A percentile compares a stretch with the other conserved stretches of the same genome.
phyloP scores from a whole-genome alignment of 2,113 vertebrate species.

The Cheirogaleus medius region DNA sequence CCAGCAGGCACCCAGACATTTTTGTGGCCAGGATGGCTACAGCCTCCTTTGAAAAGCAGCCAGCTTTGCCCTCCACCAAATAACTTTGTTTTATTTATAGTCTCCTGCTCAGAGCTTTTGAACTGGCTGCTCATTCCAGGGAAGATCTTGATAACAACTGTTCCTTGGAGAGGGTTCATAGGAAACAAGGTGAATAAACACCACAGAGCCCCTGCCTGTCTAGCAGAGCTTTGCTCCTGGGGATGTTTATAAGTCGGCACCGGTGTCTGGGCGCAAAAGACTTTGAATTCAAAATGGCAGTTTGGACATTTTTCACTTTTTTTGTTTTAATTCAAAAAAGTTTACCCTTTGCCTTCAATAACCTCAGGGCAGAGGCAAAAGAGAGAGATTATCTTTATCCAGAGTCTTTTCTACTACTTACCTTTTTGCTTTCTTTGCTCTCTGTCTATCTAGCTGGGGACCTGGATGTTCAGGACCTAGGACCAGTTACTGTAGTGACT shows the following conservation, averaged over 20 bases:
- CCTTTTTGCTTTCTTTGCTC: slow-evolving; percentile 1
- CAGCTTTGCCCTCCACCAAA: slow-evolving; percentile 71
- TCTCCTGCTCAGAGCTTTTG: slow-evolving; percentile 76
- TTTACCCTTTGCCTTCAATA: slow-evolving; percentile 44
- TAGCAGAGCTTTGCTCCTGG: slow-evolving; percentile 66
- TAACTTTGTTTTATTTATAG: slow-evolving; percentile 80
- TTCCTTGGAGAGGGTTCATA: slow-evolving; percentile 79
- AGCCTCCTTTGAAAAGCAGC: slow-evolving; percentile 77
- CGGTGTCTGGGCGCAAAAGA: slow-evolving; percentile 66
- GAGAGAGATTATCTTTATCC: slow-evolving; percentile 35
- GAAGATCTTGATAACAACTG: slow-evolving; percentile 79
- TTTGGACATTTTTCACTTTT: slow-evolving; percentile 53
- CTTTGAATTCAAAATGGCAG: slow-evolving; percentile 68
- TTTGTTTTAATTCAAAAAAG: slow-evolving; percentile 42
- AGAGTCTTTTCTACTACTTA: not conserved
- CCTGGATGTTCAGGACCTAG: not conserved
- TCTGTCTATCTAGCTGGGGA: not conserved
- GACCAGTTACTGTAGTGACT: not conserved
- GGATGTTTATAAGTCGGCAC: slow-evolving; percentile 62
- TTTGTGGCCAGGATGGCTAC: slow-evolving; percentile 76
- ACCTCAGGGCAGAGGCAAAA: slow-evolving; percentile 49
- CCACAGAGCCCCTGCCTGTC: slow-evolving; percentile 31
- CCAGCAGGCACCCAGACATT: slow-evolving; percentile 76
- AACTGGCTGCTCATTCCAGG: slow-evolving; percentile 71
- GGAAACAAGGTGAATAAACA: slow-evolving; percentile 72